These are phyloP conservation scores for Caenorhabditis doughertyi DNA, from an alignment of 2,888 invertebrate species.

Conservation along the genomic window DNA sequence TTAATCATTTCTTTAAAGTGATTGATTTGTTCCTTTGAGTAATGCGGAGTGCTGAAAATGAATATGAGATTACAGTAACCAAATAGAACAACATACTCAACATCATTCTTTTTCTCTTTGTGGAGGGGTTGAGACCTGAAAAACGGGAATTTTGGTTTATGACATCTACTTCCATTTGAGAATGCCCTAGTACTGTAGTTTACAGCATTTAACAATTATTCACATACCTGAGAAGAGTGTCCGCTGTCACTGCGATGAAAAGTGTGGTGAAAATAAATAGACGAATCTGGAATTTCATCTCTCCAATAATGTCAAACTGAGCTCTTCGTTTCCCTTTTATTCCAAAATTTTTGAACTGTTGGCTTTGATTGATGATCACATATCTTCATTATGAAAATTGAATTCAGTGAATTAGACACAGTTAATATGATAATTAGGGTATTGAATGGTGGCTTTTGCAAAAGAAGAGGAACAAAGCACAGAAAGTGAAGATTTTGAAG, in stretches of 20 bases:
- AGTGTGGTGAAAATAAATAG: slow-evolving; percentile 20
- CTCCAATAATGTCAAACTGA: neutral
- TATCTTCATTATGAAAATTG: slow-evolving; percentile 39
- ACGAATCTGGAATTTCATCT: slow-evolving; percentile 21
- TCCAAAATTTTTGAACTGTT: neutral
- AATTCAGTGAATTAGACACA: slow-evolving; percentile 36
- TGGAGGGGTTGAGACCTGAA: neutral
- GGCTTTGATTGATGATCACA: slow-evolving; percentile 20
- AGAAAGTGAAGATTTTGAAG: slow-evolving; percentile 1
- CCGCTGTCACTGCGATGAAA: neutral
- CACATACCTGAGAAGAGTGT: slow-evolving; percentile 3
- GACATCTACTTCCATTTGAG: neutral
- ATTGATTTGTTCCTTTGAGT: neutral
- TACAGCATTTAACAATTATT: neutral
- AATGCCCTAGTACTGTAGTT: neutral
- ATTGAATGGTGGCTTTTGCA: slow-evolving; percentile 14
- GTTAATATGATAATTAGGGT: slow-evolving; percentile 28
- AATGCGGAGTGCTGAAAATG: no score
- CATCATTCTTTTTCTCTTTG: neutral
- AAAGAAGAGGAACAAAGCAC: slow-evolving; percentile 33
- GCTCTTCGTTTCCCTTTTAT: slow-evolving; percentile 5
- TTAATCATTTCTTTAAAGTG: neutral
- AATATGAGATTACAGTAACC: no score
- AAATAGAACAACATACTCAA: no score
- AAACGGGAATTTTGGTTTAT: neutral